Evolutionary conservation across 2,797 vertebrate species (phyloP), one percentile per base, ranked within the genome.

Genomic region (Orientallactaga sibirica): DNA sequence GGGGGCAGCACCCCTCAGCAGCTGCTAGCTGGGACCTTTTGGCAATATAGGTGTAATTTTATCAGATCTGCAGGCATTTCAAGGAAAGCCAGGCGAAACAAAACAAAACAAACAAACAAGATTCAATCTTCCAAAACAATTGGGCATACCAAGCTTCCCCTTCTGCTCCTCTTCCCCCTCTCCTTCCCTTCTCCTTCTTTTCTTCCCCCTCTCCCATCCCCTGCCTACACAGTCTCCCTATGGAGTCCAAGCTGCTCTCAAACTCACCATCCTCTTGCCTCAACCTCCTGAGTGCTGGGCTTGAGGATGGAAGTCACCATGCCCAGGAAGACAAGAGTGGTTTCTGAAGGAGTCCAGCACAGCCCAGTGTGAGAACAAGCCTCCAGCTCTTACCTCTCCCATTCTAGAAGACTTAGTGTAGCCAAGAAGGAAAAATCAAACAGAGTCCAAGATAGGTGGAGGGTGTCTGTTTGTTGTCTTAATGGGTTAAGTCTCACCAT

Each of bases 401-500:
- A 6, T 7, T 15, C 16, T 25, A 77, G 41, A 68, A 81, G 78
- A 2, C 12, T 79, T 68, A 86, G 74, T 15, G 0, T 70, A 78
- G 29, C 33, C 19, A 41, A 83, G 24, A 58, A 77, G 85, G 78
- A 58, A 86, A 86, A 55, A 86, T 41, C 86, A 64, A 58, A 95
- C 88, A 29, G 94, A 96, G 79, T 48, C 3, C 66, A 8, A 67
- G 66, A 8, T 2, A 33, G 79, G 73, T 29, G 29, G 78, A 94
- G 73, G 92, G 92, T 95, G 94, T 86, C 75, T 82, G 58, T 73
- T 78, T 88, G 70, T 94, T 95, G 88, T 94, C 96, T 87, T 93
- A 93, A 92, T 7, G 76, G 94, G 96, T 97, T 96, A 94, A 95
- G 86, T 89, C 86, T 76, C 94, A 84, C 91, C 93, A 84, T 92